These are phyloP conservation scores for Anneissia japonica DNA, from an alignment of 35 echinoderm and acorn worm genomes.

Conservation along the genomic window DNA sequence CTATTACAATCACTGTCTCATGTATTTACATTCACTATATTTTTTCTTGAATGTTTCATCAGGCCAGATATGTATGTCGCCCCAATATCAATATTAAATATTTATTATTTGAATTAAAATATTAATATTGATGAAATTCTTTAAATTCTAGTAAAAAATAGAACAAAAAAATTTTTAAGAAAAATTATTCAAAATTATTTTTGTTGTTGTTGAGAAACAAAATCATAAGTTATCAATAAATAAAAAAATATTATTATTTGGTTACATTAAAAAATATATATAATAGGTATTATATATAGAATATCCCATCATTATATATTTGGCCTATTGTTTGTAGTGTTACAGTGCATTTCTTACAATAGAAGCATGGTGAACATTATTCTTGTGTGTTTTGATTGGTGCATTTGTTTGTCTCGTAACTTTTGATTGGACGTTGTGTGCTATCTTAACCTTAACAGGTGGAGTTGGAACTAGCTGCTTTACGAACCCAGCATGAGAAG, in stretches of 20 bases:
- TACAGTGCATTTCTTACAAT: not conserved
- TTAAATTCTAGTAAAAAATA: too few relatives aligned
- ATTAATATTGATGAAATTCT: too few relatives aligned
- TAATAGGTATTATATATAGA: too few relatives aligned
- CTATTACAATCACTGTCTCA: not conserved
- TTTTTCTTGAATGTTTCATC: not conserved
- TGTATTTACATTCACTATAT: not conserved
- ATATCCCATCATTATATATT: not conserved
- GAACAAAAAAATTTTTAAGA: too few relatives aligned
- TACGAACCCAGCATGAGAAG: slow-evolving; percentile 88
- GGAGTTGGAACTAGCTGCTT: slow-evolving; percentile 92
- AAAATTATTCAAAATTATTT: too few relatives aligned
- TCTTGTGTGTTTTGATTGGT: not conserved
- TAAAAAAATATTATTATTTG: too few relatives aligned
- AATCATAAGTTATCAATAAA: too few relatives aligned
- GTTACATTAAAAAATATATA: too few relatives aligned
- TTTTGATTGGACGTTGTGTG: not conserved
- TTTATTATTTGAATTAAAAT: too few relatives aligned
- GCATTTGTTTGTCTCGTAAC: not conserved
- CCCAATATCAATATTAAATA: too few relatives aligned
- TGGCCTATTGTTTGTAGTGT: not conserved
- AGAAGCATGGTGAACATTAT: not conserved
- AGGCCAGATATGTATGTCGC: not conserved
- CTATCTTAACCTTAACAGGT: slow-evolving; percentile 59
- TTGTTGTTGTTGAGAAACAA: too few relatives aligned